Conservation (phyloP, 1,140 invertebrate species). For the Triops cancriformis region DNA sequence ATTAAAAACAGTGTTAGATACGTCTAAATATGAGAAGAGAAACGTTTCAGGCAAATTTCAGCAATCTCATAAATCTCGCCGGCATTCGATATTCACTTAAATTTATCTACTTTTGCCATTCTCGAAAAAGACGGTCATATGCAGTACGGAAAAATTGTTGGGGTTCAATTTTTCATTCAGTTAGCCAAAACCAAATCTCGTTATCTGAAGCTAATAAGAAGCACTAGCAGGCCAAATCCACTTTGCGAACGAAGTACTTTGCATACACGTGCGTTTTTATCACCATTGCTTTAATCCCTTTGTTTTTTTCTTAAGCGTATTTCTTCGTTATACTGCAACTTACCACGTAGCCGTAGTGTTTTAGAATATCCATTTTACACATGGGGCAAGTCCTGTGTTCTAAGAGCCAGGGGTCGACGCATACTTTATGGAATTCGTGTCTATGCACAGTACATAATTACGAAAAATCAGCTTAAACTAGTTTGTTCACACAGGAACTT, state of each 20-base stretch:
- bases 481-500: slow-evolving; percentile 36
- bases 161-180: no score
- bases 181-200: no score
- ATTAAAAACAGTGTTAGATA: background rate
- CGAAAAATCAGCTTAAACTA: background rate
- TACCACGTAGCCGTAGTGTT: slow-evolving; percentile 54
- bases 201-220: no score
- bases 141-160: no score
- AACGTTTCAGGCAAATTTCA: no score
- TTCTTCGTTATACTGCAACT: background rate
- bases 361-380: slow-evolving; percentile 91
- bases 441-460: slow-evolving; percentile 46
- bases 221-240: no score
- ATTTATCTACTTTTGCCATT: no score
- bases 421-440: slow-evolving; percentile 86
- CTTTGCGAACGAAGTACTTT: no score
- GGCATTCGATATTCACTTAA: no score
- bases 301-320: background rate
- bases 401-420: slow-evolving; percentile 89
- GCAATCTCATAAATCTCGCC: no score
- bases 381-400: slow-evolving; percentile 88
- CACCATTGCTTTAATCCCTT: background rate
- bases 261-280: background rate
- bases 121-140: no score
- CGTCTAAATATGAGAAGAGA: no score